Evolutionary conservation across 2,797 vertebrate species (phyloP).

Genomic region (Tragopan temminckii): DNA sequence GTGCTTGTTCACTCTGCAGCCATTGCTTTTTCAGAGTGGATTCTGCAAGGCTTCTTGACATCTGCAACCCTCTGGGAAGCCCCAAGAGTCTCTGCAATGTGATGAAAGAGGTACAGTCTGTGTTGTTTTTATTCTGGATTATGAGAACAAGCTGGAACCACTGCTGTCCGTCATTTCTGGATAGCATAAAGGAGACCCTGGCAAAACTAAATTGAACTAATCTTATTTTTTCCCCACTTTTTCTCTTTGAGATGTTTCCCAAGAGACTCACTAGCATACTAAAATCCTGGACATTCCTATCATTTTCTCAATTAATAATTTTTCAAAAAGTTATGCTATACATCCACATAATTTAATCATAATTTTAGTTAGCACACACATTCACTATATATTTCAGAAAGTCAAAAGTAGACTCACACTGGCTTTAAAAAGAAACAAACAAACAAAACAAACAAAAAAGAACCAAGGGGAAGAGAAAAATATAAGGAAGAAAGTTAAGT

Average conservation of each 20-base stretch:
- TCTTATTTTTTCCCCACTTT: accelerated
- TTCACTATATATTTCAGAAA: neutral
- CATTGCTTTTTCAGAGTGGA: neutral
- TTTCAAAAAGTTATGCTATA: neutral
- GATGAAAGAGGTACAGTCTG: accelerated
- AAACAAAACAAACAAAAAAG: neutral
- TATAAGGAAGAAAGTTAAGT: neutral
- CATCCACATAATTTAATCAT: neutral
- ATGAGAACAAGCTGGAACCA: neutral
- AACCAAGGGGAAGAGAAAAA: neutral
- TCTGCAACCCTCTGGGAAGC: neutral
- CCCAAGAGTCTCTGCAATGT: accelerated
- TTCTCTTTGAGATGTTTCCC: neutral
- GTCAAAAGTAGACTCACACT: neutral
- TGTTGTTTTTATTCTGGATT: neutral
- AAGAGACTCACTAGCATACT: neutral
- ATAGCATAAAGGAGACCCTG: neutral
- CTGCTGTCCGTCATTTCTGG: neutral
- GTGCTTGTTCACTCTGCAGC: neutral
- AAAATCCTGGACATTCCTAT: neutral
- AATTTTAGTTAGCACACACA: neutral
- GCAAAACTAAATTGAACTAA: neutral
- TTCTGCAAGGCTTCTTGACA: neutral
- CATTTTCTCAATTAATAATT: neutral
- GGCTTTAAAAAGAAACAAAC: neutral